These are phyloP conservation scores for Drosophila barbarae DNA, from an alignment of 2,888 invertebrate species.

Conservation along the genomic window DNA sequence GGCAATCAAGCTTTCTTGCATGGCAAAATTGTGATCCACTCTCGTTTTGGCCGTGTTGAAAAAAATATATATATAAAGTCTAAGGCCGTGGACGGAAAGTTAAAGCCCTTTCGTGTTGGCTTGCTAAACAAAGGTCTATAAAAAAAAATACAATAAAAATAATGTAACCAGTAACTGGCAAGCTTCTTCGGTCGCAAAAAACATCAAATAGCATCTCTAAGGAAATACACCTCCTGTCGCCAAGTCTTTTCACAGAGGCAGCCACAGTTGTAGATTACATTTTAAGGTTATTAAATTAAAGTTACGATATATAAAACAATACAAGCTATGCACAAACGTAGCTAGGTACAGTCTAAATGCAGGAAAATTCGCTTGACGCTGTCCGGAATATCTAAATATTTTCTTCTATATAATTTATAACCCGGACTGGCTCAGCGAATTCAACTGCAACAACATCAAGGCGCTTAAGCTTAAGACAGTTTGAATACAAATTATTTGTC, in stretches of 20 bases:
- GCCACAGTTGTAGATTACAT: constrained; percentile 10
- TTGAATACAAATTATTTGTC: constrained; percentile 25
- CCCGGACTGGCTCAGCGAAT: neutral
- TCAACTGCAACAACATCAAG: constrained; percentile 17
- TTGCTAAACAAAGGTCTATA: constrained; percentile 14
- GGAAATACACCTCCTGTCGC: constrained; percentile 15
- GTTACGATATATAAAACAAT: constrained; percentile 19
- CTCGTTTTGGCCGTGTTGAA: neutral
- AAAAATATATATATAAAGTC: constrained; percentile 1
- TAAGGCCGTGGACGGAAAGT: constrained; percentile 61
- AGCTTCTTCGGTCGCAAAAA: constrained; percentile 11
- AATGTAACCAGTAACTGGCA: constrained; percentile 22
- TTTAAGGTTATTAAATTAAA: constrained; percentile 17
- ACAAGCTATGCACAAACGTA: constrained; percentile 27
- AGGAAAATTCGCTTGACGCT: neutral
- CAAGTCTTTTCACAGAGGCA: constrained; percentile 16
- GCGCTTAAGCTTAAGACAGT: constrained; percentile 29
- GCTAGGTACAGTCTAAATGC: constrained; percentile 20
- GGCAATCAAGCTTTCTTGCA: constrained; percentile 6
- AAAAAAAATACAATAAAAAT: neutral
- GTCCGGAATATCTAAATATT: neutral
- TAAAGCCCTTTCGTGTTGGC: constrained; percentile 47
- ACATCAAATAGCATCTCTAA: constrained; percentile 23
- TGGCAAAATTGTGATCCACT: constrained; percentile 19
- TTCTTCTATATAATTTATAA: neutral